phyloP scores from a whole-genome alignment of 1,140 invertebrate genomes.

The Leptonema lineaticorne region DNA sequence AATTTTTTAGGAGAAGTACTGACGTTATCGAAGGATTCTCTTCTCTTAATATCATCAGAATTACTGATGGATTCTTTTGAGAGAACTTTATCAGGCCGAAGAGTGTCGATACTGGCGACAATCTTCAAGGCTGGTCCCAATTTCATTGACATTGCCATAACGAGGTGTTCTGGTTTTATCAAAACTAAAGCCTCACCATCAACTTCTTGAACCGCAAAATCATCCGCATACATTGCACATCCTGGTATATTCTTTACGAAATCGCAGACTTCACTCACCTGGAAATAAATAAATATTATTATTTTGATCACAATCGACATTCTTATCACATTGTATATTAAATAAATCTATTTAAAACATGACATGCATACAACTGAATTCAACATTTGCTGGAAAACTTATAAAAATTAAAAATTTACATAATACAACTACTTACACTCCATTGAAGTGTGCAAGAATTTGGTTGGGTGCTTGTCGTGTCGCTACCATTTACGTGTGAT shows the following conservation, averaged over 20 bases:
- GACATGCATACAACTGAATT: too few relatives aligned
- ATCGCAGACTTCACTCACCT: slow-evolving; percentile 76
- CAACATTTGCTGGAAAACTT: too few relatives aligned
- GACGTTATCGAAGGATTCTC: slow-evolving; percentile 27
- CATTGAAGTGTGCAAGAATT: slow-evolving; percentile 19
- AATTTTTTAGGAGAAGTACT: slow-evolving; percentile 33
- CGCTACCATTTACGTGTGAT: slow-evolving; percentile 45
- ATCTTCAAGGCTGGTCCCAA: slow-evolving; percentile 94
- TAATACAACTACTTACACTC: slow-evolving; percentile 17
- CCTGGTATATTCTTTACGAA: slow-evolving; percentile 86
- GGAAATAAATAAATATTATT: slow-evolving; percentile 23
- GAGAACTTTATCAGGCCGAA: slow-evolving; percentile 62
- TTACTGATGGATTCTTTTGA: slow-evolving; percentile 35
- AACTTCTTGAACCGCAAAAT: slow-evolving; percentile 93
- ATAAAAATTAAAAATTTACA: too few relatives aligned
- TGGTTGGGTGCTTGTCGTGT: slow-evolving; percentile 6
- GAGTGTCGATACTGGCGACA: slow-evolving; percentile 79
- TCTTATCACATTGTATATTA: too few relatives aligned
- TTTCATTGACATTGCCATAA: slow-evolving; percentile 93
- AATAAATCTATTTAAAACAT: too few relatives aligned
- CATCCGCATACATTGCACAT: slow-evolving; percentile 90
- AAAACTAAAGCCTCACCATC: slow-evolving; percentile 92
- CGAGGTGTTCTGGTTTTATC: slow-evolving; percentile 93
- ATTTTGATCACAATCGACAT: too few relatives aligned
- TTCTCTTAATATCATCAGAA: slow-evolving; percentile 17